Conservation (phyloP, 1,140 invertebrate genomes). For the Drosophila arizonae region DNA sequence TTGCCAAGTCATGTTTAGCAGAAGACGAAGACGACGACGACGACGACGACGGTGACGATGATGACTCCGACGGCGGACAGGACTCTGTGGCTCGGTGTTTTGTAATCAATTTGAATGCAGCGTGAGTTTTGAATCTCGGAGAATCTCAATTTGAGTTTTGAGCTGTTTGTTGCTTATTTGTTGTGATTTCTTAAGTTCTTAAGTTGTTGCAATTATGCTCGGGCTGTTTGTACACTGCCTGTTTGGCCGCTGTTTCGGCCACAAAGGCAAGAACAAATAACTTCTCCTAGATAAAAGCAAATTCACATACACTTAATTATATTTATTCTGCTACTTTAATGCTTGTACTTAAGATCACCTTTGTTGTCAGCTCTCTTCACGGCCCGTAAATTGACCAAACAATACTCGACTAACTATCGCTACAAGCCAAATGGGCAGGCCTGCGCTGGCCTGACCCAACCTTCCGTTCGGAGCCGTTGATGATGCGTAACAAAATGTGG, state of each 20-base stretch:
- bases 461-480: not conserved
- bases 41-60: not conserved
- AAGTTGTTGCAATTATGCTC: slow-evolving; percentile 78
- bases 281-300: slow-evolving; percentile 19
- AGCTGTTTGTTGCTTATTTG: slow-evolving; percentile 65
- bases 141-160: slow-evolving; percentile 19
- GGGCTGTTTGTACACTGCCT: slow-evolving; percentile 16
- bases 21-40: slow-evolving; percentile 41
- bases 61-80: slow-evolving; percentile 29
- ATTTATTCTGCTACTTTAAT: slow-evolving; percentile 56
- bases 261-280: slow-evolving; percentile 34
- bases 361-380: slow-evolving; percentile 7
- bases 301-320: slow-evolving; percentile 57
- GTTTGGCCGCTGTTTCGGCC: slow-evolving; percentile 24
- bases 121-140: slow-evolving; percentile 45
- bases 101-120: slow-evolving; percentile 78
- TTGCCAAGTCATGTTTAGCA: slow-evolving; percentile 76
- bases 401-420: slow-evolving; percentile 69
- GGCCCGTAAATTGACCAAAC: slow-evolving; percentile 63
- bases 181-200: slow-evolving; percentile 78
- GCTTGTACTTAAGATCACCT: slow-evolving; percentile 34
- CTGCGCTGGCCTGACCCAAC: not conserved
- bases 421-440: slow-evolving; percentile 8
- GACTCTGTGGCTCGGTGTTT: slow-evolving; percentile 32
- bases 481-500: slow-evolving; percentile 64